Percentiles rank a stretch among this genome's conserved stretches.
phyloP scores from a whole-genome alignment of 2,113 vertebrate genomes.

The Cyprinodon tularosa region DNA sequence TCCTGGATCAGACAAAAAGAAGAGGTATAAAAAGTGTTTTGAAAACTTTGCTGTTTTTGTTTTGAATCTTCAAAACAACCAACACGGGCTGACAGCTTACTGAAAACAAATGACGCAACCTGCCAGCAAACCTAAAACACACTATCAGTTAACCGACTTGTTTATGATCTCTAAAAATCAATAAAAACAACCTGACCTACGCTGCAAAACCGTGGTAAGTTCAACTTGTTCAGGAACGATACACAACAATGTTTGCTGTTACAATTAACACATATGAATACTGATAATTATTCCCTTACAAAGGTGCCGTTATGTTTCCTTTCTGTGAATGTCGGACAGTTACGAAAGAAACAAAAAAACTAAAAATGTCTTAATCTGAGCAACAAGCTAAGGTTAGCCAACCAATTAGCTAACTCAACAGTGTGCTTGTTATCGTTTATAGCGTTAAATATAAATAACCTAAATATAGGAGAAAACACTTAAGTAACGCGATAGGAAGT shows the following conservation, averaged over 20 bases:
- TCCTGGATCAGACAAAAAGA: neutral
- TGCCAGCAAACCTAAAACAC: slow-evolving; percentile 9
- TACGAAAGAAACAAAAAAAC: slow-evolving; percentile 38
- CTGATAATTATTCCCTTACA: neutral
- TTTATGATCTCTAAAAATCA: slow-evolving; percentile 31
- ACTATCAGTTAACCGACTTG: neutral
- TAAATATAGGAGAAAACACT: neutral
- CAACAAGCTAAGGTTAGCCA: slow-evolving; percentile 56
- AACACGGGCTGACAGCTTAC: slow-evolving; percentile 8
- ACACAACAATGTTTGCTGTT: neutral
- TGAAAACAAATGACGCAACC: slow-evolving; percentile 31
- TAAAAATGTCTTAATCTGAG: slow-evolving; percentile 37
- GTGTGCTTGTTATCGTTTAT: neutral
- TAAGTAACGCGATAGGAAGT: slow-evolving; percentile 8
- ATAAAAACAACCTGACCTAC: slow-evolving; percentile 6
- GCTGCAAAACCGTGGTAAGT: neutral
- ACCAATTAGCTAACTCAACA: slow-evolving; percentile 33
- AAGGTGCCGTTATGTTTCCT: slow-evolving; percentile 1
- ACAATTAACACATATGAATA: neutral
- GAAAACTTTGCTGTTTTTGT: neutral
- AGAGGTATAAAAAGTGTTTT: neutral
- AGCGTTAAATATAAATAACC: slow-evolving; percentile 51
- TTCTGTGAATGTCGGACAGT: slow-evolving; percentile 25
- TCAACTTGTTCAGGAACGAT: neutral
- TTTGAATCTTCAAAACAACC: neutral